phyloP scores from a whole-genome alignment of 2,113 vertebrate species.

The Entelurus aequoreus region DNA sequence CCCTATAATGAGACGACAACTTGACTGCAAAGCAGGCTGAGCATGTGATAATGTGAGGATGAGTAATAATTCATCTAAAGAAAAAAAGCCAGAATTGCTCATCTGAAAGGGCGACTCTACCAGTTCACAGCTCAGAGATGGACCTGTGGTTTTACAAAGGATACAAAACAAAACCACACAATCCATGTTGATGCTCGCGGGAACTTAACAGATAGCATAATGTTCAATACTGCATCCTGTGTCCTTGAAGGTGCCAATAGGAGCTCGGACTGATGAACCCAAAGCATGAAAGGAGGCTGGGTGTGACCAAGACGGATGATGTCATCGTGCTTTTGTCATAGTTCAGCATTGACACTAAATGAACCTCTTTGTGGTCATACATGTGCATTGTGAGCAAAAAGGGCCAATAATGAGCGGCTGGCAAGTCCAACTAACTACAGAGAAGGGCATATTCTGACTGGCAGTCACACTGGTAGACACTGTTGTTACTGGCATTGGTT shows the following conservation, averaged over 20 bases:
- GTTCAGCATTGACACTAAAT: background rate
- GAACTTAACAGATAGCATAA: slow-evolving; percentile 10
- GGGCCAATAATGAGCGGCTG: background rate
- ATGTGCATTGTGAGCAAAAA: background rate
- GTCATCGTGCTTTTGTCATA: background rate
- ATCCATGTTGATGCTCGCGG: slow-evolving; percentile 21
- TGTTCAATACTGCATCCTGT: slow-evolving; percentile 13
- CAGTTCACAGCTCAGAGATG: slow-evolving; percentile 14
- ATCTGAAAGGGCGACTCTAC: slow-evolving; percentile 13
- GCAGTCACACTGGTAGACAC: slow-evolving; percentile 18
- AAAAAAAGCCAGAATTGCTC: slow-evolving; percentile 40
- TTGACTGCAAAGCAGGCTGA: slow-evolving; percentile 26
- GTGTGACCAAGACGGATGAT: background rate
- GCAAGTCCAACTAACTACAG: background rate
- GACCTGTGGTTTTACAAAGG: slow-evolving; percentile 13
- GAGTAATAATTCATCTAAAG: slow-evolving; percentile 26
- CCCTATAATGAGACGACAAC: slow-evolving; percentile 11
- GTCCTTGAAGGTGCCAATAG: slow-evolving; percentile 32
- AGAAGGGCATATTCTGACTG: slow-evolving; percentile 1
- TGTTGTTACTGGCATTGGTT: slow-evolving; percentile 31
- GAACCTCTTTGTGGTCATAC: background rate
- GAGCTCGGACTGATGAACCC: slow-evolving; percentile 14
- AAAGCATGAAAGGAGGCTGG: slow-evolving; percentile 1
- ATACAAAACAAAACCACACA: slow-evolving; percentile 21
- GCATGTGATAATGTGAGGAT: slow-evolving; percentile 33